Evolutionary conservation across 2,888 invertebrate species (phyloP).

Genomic region (Amblyteles armatorius): DNA sequence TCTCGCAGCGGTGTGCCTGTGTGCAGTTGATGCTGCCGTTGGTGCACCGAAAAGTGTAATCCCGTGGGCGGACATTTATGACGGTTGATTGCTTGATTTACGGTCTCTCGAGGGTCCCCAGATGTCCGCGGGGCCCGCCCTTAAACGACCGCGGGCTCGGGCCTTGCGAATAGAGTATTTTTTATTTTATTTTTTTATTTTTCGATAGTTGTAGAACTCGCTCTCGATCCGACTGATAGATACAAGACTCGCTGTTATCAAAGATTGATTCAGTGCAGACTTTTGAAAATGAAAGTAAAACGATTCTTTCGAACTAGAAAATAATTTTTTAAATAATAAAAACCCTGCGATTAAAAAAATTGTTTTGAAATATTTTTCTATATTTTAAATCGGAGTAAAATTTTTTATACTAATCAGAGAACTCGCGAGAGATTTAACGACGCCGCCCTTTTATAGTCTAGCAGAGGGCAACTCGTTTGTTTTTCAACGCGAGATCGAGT

Average conservation of each 20-base stretch:
- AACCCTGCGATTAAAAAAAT: too few relatives aligned
- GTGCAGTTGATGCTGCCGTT: slow-evolving; percentile 36
- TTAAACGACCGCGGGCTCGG: slow-evolving; percentile 43
- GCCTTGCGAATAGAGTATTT: slow-evolving; percentile 5
- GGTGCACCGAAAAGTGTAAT: slow-evolving; percentile 71
- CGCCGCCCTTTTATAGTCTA: slow-evolving; percentile 14
- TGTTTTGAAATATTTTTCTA: not conserved
- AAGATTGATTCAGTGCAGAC: slow-evolving; percentile 71
- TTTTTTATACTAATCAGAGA: slow-evolving; percentile 50
- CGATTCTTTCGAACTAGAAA: too few relatives aligned
- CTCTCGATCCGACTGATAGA: slow-evolving; percentile 18
- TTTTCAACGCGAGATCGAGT: slow-evolving; percentile 35
- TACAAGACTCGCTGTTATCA: slow-evolving; percentile 70
- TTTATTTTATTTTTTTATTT: slow-evolving; percentile 12
- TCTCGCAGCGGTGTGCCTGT: slow-evolving; percentile 47
- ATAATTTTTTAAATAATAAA: too few relatives aligned
- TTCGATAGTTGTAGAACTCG: slow-evolving; percentile 13
- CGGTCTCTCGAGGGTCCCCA: slow-evolving; percentile 72
- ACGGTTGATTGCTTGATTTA: slow-evolving; percentile 83
- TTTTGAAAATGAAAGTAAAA: too few relatives aligned
- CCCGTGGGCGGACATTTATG: slow-evolving; percentile 81
- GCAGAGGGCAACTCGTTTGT: not conserved
- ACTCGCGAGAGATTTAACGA: slow-evolving; percentile 50
- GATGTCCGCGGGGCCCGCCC: slow-evolving; percentile 66
- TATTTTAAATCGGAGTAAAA: slow-evolving; percentile 9